Percentiles rank a stretch among this genome's conserved stretches.
phyloP scores from a whole-genome alignment of 1,140 invertebrate genomes.

The Idris sp. region DNA sequence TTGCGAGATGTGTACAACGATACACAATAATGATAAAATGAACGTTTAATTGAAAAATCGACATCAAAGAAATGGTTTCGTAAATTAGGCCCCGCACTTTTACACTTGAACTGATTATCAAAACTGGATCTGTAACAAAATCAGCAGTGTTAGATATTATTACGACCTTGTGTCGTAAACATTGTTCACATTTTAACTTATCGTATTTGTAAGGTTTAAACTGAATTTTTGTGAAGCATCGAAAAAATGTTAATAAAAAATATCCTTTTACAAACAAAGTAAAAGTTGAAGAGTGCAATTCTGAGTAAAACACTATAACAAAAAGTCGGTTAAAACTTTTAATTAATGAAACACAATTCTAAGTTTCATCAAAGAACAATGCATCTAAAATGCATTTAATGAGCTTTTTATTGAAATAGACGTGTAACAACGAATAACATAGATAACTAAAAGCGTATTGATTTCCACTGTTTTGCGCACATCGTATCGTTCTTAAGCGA shows the following conservation, averaged over 20 bases:
- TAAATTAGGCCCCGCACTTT: conserved; percentile 37
- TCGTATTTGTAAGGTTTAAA: no score
- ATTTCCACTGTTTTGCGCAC: conserved; percentile 23
- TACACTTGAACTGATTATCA: conserved; percentile 30
- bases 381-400: conserved; percentile 8
- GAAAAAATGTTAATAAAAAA: no score
- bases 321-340: conserved; percentile 26
- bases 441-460: conserved; percentile 17
- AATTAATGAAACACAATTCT: conserved; percentile 35
- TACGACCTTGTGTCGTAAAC: no score
- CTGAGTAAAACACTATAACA: neutral
- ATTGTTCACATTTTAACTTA: conserved; percentile 17
- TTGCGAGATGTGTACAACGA: conserved; percentile 33
- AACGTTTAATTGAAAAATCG: conserved; percentile 39
- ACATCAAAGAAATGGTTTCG: conserved; percentile 20
- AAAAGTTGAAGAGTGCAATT: conserved; percentile 19
- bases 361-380: conserved; percentile 24
- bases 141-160: no score
- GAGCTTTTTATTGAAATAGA: conserved; percentile 38
- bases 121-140: conserved; percentile 8
- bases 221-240: neutral
- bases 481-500: conserved; percentile 7
- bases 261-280: conserved; percentile 8
- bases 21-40: conserved; percentile 28
- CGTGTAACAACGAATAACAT: conserved; percentile 15